Evolutionary conservation across 2,797 vertebrate genomes (phyloP).

Genomic region (Acanthurus leucopareius): DNA sequence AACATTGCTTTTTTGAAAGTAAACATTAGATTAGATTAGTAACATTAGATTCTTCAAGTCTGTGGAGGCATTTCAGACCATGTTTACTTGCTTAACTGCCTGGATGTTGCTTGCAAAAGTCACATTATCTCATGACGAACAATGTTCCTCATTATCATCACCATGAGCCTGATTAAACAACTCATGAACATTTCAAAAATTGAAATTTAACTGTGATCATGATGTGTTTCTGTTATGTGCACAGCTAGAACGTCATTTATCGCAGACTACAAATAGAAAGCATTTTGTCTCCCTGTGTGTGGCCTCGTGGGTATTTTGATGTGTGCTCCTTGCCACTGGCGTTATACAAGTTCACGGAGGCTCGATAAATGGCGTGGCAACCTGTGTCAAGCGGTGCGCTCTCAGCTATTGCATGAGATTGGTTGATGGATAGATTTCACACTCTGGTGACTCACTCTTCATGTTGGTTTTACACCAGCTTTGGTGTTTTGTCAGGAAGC

Average conservation of each 20-base stretch:
- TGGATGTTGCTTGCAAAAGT: not conserved
- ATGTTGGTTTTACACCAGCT: conserved; percentile 65
- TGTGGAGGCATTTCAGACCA: not conserved
- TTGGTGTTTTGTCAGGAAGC: conserved; percentile 75
- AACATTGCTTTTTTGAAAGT: not conserved
- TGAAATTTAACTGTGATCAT: conserved; percentile 11
- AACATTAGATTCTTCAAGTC: not conserved
- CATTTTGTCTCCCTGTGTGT: conserved; percentile 21
- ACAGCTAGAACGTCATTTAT: conserved; percentile 5
- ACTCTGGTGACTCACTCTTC: conserved; percentile 65
- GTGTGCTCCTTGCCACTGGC: conserved; percentile 40
- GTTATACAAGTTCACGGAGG: conserved; percentile 40
- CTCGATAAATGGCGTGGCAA: conserved; percentile 59
- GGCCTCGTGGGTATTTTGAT: conserved; percentile 27
- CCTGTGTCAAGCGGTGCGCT: conserved; percentile 57
- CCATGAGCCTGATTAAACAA: conserved; percentile 22
- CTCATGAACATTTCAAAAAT: conserved; percentile 18
- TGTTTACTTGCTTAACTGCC: not conserved
- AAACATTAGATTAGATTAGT: not conserved
- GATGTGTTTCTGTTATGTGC: conserved; percentile 9
- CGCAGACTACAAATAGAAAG: conserved; percentile 21
- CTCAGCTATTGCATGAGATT: conserved; percentile 58
- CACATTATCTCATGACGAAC: not conserved
- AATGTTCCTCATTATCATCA: not conserved
- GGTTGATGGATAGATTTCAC: conserved; percentile 79